Percentiles rank a stretch among this genome's conserved stretches.
Conservation (phyloP, 2,797 vertebrate species). For the Macroramphosus scolopax region DNA sequence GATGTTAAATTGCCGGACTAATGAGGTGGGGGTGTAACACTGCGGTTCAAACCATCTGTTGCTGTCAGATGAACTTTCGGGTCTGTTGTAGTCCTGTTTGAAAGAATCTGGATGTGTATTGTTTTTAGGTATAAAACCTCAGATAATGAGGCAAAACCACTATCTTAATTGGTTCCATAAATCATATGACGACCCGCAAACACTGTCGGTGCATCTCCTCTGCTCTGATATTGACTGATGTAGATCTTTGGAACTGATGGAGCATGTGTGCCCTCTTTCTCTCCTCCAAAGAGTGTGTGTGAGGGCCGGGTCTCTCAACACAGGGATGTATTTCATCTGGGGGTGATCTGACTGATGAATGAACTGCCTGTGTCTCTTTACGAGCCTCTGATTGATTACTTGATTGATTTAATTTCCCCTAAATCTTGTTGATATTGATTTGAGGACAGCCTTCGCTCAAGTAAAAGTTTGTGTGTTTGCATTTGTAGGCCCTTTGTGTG, state of each 20-base stretch:
- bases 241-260: not conserved
- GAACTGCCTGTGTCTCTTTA: conserved; percentile 45
- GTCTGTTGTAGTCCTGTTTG: no score
- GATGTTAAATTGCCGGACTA: conserved; percentile 41
- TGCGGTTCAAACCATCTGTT: conserved; percentile 22
- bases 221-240: not conserved
- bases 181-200: no score
- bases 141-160: no score
- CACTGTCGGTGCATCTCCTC: not conserved
- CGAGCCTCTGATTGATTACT: conserved; percentile 48
- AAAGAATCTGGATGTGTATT: no score
- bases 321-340: conserved; percentile 18
- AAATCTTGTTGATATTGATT: conserved; percentile 56
- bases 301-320: conserved; percentile 1
- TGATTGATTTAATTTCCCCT: conserved; percentile 47
- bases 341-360: conserved; percentile 21
- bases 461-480: conserved; percentile 30
- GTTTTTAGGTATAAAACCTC: not conserved
- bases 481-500: conserved; percentile 1
- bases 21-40: conserved; percentile 43
- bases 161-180: no score
- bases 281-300: not conserved
- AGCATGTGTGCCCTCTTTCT: not conserved
- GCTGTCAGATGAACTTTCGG: conserved; percentile 17
- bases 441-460: conserved; percentile 10